phyloP scores from a whole-genome alignment of 2,888 invertebrate genomes.

The Drosophila emarginata region DNA sequence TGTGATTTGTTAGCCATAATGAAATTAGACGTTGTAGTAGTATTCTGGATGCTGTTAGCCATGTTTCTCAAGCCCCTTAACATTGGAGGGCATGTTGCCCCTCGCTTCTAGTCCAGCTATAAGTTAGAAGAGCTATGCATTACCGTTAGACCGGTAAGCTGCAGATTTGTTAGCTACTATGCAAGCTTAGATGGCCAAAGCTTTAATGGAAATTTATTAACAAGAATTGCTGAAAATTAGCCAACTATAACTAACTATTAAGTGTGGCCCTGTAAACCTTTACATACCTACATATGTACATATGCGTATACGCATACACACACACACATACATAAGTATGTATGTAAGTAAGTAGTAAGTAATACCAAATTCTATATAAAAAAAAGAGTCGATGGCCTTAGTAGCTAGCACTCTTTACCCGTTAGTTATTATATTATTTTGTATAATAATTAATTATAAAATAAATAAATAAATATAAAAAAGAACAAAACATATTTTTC shows the following conservation, averaged over 20 bases:
- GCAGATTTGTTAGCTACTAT: neutral
- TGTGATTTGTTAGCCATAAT: slow-evolving; percentile 71
- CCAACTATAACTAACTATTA: slow-evolving; percentile 9
- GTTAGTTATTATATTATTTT: too few species aligned
- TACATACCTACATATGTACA: neutral
- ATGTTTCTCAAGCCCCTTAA: neutral
- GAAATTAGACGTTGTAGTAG: slow-evolving; percentile 59
- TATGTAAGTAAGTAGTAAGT: too few species aligned
- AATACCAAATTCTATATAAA: too few species aligned
- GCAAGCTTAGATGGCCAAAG: neutral
- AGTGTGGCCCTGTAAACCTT: too few species aligned
- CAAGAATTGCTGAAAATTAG: slow-evolving; percentile 20
- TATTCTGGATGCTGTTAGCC: slow-evolving; percentile 16
- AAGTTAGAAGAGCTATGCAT: slow-evolving; percentile 14
- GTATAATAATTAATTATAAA: too few species aligned
- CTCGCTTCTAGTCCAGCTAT: slow-evolving; percentile 26
- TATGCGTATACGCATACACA: too few species aligned
- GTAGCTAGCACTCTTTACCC: too few species aligned
- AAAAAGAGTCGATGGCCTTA: too few species aligned
- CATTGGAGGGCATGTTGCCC: too few species aligned
- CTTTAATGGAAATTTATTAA: slow-evolving; percentile 65
- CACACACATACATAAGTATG: too few species aligned
- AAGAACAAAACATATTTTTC: too few species aligned
- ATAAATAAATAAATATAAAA: too few species aligned
- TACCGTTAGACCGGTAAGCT: neutral